A percentile compares a stretch with the other conserved stretches of the same genome.
Conservation (phyloP, 37 sponge, comb jelly and placozoan genomes). For the Eunapius fragilis region DNA sequence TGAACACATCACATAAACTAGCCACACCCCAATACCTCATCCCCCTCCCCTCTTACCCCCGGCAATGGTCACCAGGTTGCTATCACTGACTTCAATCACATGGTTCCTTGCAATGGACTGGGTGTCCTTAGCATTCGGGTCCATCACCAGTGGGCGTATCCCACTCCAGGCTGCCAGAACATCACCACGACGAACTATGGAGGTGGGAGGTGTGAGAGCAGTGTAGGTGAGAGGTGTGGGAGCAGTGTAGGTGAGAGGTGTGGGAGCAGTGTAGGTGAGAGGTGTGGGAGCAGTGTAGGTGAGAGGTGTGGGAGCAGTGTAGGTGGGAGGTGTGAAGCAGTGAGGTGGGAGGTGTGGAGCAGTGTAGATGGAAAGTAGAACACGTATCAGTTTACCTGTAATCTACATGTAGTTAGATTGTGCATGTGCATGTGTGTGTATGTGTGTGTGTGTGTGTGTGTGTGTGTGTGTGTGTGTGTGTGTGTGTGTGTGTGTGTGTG, state of each 20-base stretch:
- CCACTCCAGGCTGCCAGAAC: conserved; percentile 99
- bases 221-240: background rate
- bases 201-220: background rate
- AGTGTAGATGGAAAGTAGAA: too few relatives aligned
- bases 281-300: too few relatives aligned
- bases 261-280: too few relatives aligned
- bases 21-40: background rate
- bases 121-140: conserved; percentile 92
- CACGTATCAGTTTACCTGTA: too few relatives aligned
- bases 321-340: too few relatives aligned
- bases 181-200: conserved; percentile 91
- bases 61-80: conserved; percentile 94
- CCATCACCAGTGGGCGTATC: conserved; percentile 92
- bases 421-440: background rate
- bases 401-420: background rate
- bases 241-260: background rate
- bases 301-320: too few relatives aligned
- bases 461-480: background rate
- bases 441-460: background rate
- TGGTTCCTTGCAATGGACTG: conserved; percentile 95
- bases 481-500: too few relatives aligned
- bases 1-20: too few relatives aligned
- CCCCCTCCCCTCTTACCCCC: conserved; percentile 71
- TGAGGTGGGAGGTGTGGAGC: too few relatives aligned
- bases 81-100: conserved; percentile 91